Conservation (phyloP, 2,888 invertebrate species). For the Diadegma fenestrale region DNA sequence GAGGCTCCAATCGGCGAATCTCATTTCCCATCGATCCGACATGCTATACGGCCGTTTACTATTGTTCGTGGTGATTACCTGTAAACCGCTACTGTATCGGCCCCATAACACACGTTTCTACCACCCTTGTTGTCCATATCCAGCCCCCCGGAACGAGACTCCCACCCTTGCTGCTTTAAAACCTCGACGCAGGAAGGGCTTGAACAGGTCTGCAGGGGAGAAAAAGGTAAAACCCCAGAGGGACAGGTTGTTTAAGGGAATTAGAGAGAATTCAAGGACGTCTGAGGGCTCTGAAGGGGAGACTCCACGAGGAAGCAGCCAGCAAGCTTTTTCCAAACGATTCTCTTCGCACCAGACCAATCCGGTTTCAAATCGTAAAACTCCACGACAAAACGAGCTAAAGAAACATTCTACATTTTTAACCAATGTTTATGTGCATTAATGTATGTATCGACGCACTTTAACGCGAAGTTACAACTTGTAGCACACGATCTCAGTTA, state of each 20-base stretch:
- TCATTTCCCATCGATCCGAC: constrained; percentile 51
- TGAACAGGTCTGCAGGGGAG: neutral
- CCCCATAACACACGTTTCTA: constrained; percentile 36
- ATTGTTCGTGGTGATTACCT: constrained; percentile 38
- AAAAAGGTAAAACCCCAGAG: neutral
- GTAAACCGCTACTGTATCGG: constrained; percentile 21
- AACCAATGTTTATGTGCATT: neutral
- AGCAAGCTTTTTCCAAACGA: constrained; percentile 17
- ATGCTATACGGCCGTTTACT: constrained; percentile 22
- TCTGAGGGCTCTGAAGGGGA: neutral
- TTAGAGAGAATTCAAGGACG: neutral
- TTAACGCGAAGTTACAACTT: neutral
- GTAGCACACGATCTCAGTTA: neutral
- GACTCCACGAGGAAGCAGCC: neutral
- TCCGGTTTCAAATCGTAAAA: constrained; percentile 29
- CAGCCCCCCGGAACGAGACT: neutral
- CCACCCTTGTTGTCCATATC: neutral
- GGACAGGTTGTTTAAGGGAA: neutral
- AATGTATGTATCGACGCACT: neutral
- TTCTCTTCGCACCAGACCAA: constrained; percentile 3
- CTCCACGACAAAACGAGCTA: constrained; percentile 3
- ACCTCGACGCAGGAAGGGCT: neutral
- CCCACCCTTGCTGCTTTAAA: neutral
- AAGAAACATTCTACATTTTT: constrained; percentile 14
- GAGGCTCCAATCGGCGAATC: constrained; percentile 40